Evolutionary conservation across 2,797 vertebrate species (phyloP), one percentile per base, ranked within the genome.

Genomic region (Neostethus bicornis): DNA sequence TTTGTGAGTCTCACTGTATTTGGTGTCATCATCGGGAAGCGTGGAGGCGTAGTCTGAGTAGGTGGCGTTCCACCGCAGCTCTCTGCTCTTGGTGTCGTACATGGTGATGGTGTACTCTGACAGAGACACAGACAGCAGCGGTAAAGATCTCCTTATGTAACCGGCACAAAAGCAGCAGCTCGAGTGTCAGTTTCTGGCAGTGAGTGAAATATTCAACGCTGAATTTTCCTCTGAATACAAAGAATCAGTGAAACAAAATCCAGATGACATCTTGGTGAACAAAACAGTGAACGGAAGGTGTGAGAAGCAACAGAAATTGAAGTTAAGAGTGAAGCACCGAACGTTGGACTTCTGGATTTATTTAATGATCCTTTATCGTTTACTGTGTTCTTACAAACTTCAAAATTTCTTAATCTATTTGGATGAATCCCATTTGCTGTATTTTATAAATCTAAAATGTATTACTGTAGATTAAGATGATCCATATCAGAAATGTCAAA

Each of bases 21-120:
- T 94, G 69, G 92, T 80, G 41, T 97, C 95, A 3, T 97, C 93
- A 21, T 98, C 95, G 0, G 96, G 95, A 57, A 96, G 84, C 1
- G 95, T 93, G 62, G 95, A 95, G 43, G 97, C 96, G 2, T 99
- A 98, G 85, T 99, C 95, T 0, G 94, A 97, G 71, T 98, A 99
- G 32, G 97, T 99, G 83, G 96, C 97, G 25, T 98, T 98, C 96
- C 97, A 98, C 34, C 95, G 94, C 70, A 98, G 86, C 86, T 98
- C 96, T 49, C 96, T 90, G 83, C 92, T 96, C 83, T 98, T 98
- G 65, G 96, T 98, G 91, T 99, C 97, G 1, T 96, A 99, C 96
- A 99, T 98, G 44, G 97, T 98, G 87, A 98, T 98, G 7, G 96
- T 99, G 50, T 99, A 99, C 64, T 98, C 97, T 98, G 37, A 43